Percentiles rank a stretch among this genome's conserved stretches.
Conservation (phyloP, 2,797 vertebrate species). For the Onychomys arenicola region DNA sequence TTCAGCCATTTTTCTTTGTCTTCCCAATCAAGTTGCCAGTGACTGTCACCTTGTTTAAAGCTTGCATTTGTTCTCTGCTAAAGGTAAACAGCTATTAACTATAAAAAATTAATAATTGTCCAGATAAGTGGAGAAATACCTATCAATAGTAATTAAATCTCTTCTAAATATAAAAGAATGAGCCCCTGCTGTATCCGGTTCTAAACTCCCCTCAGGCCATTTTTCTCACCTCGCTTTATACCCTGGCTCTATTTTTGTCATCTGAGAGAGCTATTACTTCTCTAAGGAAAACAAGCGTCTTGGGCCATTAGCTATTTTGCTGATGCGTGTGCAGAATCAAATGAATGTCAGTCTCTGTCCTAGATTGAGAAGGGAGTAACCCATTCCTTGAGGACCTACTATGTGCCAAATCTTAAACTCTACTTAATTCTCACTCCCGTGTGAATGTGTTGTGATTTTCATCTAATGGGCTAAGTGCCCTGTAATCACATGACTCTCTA, state of each 20-base stretch:
- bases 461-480: background rate
- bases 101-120: slow-evolving; percentile 48
- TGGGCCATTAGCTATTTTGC: background rate
- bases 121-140: slow-evolving; percentile 10
- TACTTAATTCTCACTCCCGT: background rate
- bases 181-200: background rate
- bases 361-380: background rate
- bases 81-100: background rate
- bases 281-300: background rate
- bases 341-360: background rate
- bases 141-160: background rate
- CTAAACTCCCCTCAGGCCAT: background rate
- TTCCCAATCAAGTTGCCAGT: slow-evolving; percentile 3
- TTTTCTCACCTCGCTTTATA: background rate
- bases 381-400: background rate
- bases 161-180: slow-evolving; percentile 49
- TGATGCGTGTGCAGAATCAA: slow-evolving; percentile 46
- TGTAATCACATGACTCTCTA: background rate
- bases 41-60: slow-evolving; percentile 24
- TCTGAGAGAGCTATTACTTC: slow-evolving; percentile 13
- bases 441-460: background rate
- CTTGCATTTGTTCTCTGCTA: slow-evolving; percentile 63
- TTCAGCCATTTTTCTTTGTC: slow-evolving; percentile 40
- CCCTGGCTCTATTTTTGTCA: background rate
- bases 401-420: background rate